Base-by-base conservation (phyloP, 53 echinoderm and acorn worm genomes). In the Paelopatides confundens region DNA sequence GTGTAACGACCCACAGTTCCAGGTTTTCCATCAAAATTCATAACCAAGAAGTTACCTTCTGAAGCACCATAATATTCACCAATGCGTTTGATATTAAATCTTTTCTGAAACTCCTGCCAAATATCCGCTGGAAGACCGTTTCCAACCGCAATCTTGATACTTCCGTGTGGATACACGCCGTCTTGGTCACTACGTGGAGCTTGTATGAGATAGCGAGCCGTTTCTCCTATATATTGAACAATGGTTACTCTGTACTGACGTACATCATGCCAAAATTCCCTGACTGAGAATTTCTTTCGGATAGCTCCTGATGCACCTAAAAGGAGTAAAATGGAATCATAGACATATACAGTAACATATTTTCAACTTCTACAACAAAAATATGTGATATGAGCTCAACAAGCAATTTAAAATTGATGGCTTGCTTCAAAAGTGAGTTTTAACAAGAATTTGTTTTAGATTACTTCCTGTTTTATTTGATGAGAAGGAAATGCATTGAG, bases 141-240 rank as follows among this genome's bases (percentile, higher is more conserved):
- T 13, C 97, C 97, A 0, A 93, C 31, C 0, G 93, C 95, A 31
- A 97, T 10, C 34, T 86, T 69, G 31, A 96, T 48, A 8, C 83
- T 69, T 9, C 86, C 33, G 11, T 91, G 88, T 2, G 85, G 65
- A 33, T 94, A 92, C 31, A 88, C 32, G 0, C 94, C 92, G 46
- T 96, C 96, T 69, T 77, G 40, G 15, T 94, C 93, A 35, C 37
- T 68, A 86, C 84, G 39, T 23, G 84, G 84, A 1, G 63, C 65
- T 33, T 83, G 84, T 2, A 91, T 69, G 35, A 97, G 92, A 71
- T 97, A 97, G 26, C 97, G 86, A 64, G 95, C 95, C 0, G 76
- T 87, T 87, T 97, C 97, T 15, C 97, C 97, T 27, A 97, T 97
- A 71, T 97, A 97, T 31, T 91, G 89, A 32, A 96, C 87, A 64